Conservation (phyloP, 2,888 invertebrate genomes). For the Napeogenes sylphis region DNA sequence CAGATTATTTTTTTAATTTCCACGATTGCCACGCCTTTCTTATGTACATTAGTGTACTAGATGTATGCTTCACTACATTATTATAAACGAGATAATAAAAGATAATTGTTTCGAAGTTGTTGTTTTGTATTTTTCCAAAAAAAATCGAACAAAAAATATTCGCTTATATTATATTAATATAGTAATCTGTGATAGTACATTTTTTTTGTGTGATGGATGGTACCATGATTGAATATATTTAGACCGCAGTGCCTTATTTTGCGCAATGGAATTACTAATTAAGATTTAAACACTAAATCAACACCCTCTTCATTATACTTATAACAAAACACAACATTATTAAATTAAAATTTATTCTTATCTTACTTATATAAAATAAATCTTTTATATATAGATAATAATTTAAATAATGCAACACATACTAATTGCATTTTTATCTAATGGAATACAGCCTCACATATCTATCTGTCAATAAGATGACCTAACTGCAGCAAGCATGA, state of each 20-base stretch:
- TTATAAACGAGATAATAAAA: constrained; percentile 71
- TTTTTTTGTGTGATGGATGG: too few species aligned
- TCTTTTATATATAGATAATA: too few species aligned
- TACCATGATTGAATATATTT: too few species aligned
- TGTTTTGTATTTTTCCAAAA: constrained; percentile 42
- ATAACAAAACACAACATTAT: neutral
- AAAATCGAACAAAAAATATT: neutral
- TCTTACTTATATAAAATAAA: constrained; percentile 2
- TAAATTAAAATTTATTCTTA: constrained; percentile 1
- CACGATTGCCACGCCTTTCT: constrained; percentile 48
- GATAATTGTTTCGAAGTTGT: constrained; percentile 68
- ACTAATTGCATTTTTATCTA: too few species aligned
- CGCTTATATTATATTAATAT: too few species aligned
- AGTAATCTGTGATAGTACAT: too few species aligned
- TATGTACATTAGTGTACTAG: constrained; percentile 67
- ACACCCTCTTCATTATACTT: too few species aligned
- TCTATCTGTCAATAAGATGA: neutral
- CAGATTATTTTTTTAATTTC: constrained; percentile 35
- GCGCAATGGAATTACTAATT: neutral
- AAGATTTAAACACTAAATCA: neutral
- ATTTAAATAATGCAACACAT: too few species aligned
- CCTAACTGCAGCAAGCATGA: too few species aligned
- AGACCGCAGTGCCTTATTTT: too few species aligned
- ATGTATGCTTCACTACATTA: constrained; percentile 69
- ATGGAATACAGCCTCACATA: neutral